Evolutionary conservation across 2,797 vertebrate genomes (phyloP), one percentile per base, ranked within the genome.

Genomic region (Muscicapa striata): DNA sequence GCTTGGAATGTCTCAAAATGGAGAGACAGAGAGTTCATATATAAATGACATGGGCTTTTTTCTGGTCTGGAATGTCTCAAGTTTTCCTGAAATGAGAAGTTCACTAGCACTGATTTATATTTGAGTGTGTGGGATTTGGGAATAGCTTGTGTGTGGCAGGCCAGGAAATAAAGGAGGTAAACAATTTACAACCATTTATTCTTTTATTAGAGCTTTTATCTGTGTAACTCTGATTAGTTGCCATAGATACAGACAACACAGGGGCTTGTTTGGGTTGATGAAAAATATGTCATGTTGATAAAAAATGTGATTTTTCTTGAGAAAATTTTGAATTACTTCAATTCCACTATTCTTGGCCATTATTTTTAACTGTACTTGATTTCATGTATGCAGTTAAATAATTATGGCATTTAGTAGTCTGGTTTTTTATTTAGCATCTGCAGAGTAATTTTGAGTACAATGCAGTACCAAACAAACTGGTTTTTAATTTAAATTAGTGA

Each of bases 221-320:
- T 97, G 88, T 89, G 95, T 61, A 87, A 94, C 93, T 92, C 63
- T 85, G 90, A 91, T 91, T 55, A 59, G 96, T 98, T 97, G 92
- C 97, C 96, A 97, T 97, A 97, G 98, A 97, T 97, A 98, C 97
- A 87, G 94, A 96, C 95, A 97, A 97, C 96, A 97, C 92, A 95
- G 86, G 83, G 81, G 68, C 84, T 57, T 96, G 93, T 96, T 97
- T 97, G 92, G 63, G 83, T 96, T 97, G 94, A 97, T 97, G 95
- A 96, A 97, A 93, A 96, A 89, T 87, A 82, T 93, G 55, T 75
- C 91, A 70, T 84, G 84, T 89, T 95, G 87, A 95, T 97, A 92
- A 83, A 95, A 97, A 96, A 67, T 9, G 76, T 58, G 48, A 62
- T 36, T 72, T 73, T 84, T 61, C 73, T 75, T 66, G 74, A 64